phyloP scores from a whole-genome alignment of 1,140 invertebrate species.

The Nasonia giraulti region DNA sequence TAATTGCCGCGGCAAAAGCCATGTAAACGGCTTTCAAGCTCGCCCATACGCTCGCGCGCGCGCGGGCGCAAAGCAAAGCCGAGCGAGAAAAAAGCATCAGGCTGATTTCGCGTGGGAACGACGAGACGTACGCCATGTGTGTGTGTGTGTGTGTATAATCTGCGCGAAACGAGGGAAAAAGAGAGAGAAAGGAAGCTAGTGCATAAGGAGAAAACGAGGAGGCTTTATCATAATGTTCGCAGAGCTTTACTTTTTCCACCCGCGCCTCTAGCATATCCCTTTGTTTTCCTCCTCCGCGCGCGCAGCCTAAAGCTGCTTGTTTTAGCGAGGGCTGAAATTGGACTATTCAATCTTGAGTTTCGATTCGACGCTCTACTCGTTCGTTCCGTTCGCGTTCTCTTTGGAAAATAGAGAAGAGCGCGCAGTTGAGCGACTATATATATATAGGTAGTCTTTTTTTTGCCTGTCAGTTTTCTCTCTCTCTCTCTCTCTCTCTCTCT shows the following conservation, averaged over 20 bases:
- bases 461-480: not conserved
- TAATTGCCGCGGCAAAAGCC: constrained; percentile 8
- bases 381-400: not conserved
- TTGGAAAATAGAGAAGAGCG: not conserved
- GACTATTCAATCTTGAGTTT: constrained; percentile 33
- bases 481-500: too few relatives aligned
- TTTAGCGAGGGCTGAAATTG: constrained; percentile 9
- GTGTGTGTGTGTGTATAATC: constrained; percentile 1
- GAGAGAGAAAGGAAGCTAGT: not conserved
- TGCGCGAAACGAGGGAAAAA: not conserved
- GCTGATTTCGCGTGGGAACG: constrained; percentile 13
- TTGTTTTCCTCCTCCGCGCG: constrained; percentile 8
- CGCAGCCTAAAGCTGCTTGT: not conserved
- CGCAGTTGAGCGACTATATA: not conserved
- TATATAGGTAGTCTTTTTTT: not conserved
- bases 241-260: not conserved
- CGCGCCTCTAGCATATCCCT: not conserved
- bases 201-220: constrained; percentile 27
- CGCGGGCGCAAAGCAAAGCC: not conserved
- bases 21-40: constrained; percentile 3
- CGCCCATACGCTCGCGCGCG: not conserved
- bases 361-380: not conserved
- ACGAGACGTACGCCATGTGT: not conserved
- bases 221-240: constrained; percentile 18
- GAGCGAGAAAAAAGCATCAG: constrained; percentile 8